phyloP scores from a whole-genome alignment of 2,797 vertebrate genomes.

The Ficedula albicollis region DNA sequence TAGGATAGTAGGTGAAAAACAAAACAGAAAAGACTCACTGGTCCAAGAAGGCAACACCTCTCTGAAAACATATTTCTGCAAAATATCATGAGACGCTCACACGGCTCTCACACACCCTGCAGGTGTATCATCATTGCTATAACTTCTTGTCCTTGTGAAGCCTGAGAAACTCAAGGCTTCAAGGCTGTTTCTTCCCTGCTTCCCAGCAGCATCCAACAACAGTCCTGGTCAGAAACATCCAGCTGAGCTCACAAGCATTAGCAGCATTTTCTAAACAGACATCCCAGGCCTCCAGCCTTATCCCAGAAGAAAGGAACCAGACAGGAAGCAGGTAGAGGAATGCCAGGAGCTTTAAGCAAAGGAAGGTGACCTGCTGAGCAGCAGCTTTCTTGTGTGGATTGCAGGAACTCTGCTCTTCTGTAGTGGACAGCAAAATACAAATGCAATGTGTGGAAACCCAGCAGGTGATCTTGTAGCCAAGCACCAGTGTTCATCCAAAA shows the following conservation, averaged over 20 bases:
- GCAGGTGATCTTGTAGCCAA: not conserved
- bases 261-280: not conserved
- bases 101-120: too few relatives aligned
- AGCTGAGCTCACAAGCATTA: not conserved
- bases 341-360: not conserved
- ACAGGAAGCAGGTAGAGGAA: not conserved
- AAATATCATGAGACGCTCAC: too few relatives aligned
- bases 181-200: too few relatives aligned
- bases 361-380: not conserved
- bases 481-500: not conserved
- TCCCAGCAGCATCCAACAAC: not conserved
- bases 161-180: too few relatives aligned
- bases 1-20: too few relatives aligned
- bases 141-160: too few relatives aligned
- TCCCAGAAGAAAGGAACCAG: not conserved
- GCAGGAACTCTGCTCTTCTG: not conserved
- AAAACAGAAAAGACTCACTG: too few relatives aligned
- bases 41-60: too few relatives aligned
- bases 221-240: not conserved
- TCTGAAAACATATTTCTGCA: too few relatives aligned
- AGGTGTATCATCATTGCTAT: too few relatives aligned
- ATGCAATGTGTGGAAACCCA: not conserved
- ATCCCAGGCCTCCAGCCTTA: not conserved
- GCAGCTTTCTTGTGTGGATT: not conserved
- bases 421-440: rapidly evolving